These are phyloP conservation scores for Drosophila pandora DNA, from an alignment of 1,140 invertebrate genomes.

Conservation along the genomic window DNA sequence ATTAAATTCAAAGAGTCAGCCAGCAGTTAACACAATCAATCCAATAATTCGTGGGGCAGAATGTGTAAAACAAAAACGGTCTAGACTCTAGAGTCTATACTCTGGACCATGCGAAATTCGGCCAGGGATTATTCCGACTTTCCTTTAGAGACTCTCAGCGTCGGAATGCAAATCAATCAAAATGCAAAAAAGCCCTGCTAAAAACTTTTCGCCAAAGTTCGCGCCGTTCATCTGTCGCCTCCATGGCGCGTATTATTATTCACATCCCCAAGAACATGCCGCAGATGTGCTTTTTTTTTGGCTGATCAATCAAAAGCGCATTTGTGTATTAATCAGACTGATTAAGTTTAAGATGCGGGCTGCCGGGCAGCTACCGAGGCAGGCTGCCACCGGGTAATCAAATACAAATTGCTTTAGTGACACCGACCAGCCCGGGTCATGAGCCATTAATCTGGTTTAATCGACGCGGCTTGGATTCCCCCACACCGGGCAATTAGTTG, in stretches of 20 bases:
- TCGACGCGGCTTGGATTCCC: conserved; percentile 12
- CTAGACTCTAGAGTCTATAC: conserved; percentile 34
- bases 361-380: too few relatives aligned
- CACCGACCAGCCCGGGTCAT: conserved; percentile 27
- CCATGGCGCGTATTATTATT: conserved; percentile 3
- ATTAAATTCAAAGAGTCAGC: not conserved
- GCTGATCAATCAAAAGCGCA: conserved; percentile 69
- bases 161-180: conserved; percentile 68
- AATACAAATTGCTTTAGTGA: conserved; percentile 40
- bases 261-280: conserved; percentile 17
- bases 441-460: conserved; percentile 34
- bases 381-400: conserved; percentile 12
- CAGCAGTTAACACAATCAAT: not conserved
- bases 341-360: conserved; percentile 42
- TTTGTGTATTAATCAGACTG: conserved; percentile 71
- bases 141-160: conserved; percentile 1
- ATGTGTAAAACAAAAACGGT: conserved; percentile 17
- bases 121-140: not conserved
- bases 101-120: not conserved
- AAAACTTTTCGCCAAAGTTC: conserved; percentile 23
- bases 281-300: conserved; percentile 35
- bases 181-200: conserved; percentile 18
- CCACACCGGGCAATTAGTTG: conserved; percentile 26
- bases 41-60: not conserved
- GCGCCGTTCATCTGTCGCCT: conserved; percentile 23